phyloP scores from a whole-genome alignment of 2,113 vertebrate species.

The Petroica traversi region DNA sequence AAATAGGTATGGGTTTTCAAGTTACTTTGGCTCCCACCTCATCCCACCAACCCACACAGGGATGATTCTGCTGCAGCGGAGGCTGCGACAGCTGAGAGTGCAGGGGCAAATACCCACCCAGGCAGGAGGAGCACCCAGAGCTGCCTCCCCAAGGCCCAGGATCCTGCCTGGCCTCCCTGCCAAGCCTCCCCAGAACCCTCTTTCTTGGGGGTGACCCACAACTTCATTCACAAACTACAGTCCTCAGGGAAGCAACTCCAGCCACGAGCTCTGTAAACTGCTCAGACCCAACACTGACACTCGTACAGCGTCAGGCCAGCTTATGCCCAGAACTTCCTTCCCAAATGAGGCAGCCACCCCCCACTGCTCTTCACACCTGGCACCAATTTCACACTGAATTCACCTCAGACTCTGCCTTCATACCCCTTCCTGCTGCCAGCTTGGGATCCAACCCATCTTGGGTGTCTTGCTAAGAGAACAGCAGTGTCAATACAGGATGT shows the following conservation, averaged over 20 bases:
- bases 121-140: not conserved
- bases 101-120: slow-evolving; percentile 34
- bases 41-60: slow-evolving; percentile 33
- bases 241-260: not conserved
- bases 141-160: not conserved
- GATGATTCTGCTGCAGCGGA: slow-evolving; percentile 41
- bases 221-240: no score
- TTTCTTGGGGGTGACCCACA: no score
- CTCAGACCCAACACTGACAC: not conserved
- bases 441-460: not conserved
- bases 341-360: not conserved
- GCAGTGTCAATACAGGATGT: not conserved
- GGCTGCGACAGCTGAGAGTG: slow-evolving; percentile 1
- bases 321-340: not conserved
- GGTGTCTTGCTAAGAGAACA: not conserved
- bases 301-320: not conserved
- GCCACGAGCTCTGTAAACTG: not conserved
- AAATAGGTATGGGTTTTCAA: slow-evolving; percentile 7
- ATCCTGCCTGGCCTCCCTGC: not conserved
- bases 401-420: not conserved
- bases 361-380: not conserved
- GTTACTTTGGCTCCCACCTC: slow-evolving; percentile 18
- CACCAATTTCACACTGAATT: not conserved
- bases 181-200: no score
- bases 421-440: not conserved